phyloP scores from a whole-genome alignment of 2,888 invertebrate species.

The Silvanus unidentatus region DNA sequence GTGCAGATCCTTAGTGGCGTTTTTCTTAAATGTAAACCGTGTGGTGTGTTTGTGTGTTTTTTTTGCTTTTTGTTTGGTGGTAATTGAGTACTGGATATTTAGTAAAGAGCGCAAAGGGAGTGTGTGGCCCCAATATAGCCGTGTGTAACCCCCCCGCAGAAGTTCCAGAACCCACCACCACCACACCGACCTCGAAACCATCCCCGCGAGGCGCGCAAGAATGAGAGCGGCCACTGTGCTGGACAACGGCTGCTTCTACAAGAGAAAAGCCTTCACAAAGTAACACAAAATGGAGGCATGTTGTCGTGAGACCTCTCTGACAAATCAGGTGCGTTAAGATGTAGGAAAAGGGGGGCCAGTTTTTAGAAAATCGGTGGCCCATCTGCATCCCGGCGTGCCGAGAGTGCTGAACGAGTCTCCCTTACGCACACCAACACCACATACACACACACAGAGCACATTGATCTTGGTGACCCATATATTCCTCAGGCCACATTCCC shows the following conservation, averaged over 20 bases:
- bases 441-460: slow-evolving; percentile 16
- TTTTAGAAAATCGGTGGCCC: neutral
- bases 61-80: neutral
- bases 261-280: slow-evolving; percentile 25
- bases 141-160: no score
- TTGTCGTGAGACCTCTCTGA: slow-evolving; percentile 41
- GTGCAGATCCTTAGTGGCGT: slow-evolving; percentile 22
- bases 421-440: no score
- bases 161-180: no score
- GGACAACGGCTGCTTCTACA: slow-evolving; percentile 21
- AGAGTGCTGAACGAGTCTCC: no score
- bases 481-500: slow-evolving; percentile 9
- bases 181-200: neutral
- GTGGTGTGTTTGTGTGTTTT: neutral
- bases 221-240: slow-evolving; percentile 20
- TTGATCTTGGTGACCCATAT: slow-evolving; percentile 35
- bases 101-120: neutral
- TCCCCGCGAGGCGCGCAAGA: slow-evolving; percentile 6
- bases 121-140: no score
- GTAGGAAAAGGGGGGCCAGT: slow-evolving; percentile 1
- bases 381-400: no score
- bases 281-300: slow-evolving; percentile 36
- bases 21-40: neutral
- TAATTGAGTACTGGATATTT: neutral
- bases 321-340: slow-evolving; percentile 42